Percentiles rank a stretch among this genome's conserved stretches.
phyloP scores from a whole-genome alignment of 2,797 vertebrate genomes.

The Tachyglossus aculeatus region DNA sequence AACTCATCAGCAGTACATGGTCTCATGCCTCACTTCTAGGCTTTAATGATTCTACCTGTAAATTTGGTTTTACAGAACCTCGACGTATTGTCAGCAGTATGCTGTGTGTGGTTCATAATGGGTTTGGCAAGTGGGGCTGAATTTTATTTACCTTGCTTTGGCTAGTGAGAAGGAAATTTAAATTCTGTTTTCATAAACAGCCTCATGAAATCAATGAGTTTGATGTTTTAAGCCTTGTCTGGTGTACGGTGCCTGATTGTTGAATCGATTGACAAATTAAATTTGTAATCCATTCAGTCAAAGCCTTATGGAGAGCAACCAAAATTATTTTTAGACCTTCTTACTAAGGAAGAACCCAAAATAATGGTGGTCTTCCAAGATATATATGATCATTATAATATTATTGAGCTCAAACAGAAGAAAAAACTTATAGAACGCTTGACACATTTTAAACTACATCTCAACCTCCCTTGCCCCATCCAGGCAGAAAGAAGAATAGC shows the following conservation, averaged over 20 bases:
- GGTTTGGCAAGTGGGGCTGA: constrained; percentile 1
- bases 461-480: too few species aligned
- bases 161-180: constrained; percentile 26
- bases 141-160: constrained; percentile 38
- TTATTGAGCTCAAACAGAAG: constrained; percentile 11
- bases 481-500: too few species aligned
- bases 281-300: constrained; percentile 7
- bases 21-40: constrained; percentile 16
- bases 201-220: constrained; percentile 43
- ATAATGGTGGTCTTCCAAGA: constrained; percentile 22
- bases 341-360: constrained; percentile 21
- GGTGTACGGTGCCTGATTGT: constrained; percentile 33
- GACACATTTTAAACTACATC: too few species aligned
- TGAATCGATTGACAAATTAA: constrained; percentile 40
- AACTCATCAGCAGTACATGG: constrained; percentile 10
- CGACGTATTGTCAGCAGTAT: neutral
- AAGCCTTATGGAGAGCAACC: constrained; percentile 17
- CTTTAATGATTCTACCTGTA: constrained; percentile 9
- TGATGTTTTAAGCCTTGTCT: constrained; percentile 46
- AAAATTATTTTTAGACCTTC: neutral
- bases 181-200: constrained; percentile 50
- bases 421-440: too few species aligned
- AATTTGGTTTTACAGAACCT: constrained; percentile 43
- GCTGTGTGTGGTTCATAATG: constrained; percentile 29
- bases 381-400: constrained; percentile 1